Base-by-base conservation (phyloP, 2,888 invertebrate genomes). In the Adelphocoris suturalis region DNA sequence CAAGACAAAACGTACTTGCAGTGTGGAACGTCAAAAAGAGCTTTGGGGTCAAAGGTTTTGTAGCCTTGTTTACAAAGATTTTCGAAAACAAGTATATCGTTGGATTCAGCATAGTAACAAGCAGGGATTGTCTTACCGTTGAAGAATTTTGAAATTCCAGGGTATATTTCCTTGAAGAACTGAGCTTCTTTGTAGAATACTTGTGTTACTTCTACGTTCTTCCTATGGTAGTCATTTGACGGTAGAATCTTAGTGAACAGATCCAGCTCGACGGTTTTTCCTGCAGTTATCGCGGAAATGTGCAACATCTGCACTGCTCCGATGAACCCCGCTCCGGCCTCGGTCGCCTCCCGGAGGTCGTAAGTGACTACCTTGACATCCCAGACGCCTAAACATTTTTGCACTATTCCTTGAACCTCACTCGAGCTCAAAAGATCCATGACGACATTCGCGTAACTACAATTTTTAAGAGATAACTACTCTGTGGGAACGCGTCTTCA, bases 31-130 rank as follows among this genome's bases (percentile, higher is more conserved):
- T 88, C 88, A 37, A 88, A 88, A 5, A 88, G 27, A 4, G 16
- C 23, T 16, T 19, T 37, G 0, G 78, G 28, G 19, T 80, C 46
- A 12, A n/a, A 5, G 28, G 78, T 88, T 80, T 55, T 88, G 88
- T 88, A 88, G 16, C 78, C 78, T 46, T 61, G 13, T 3, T 13
- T 0, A 4, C 11, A 9, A 28, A 88, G 28, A 55, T 88, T 80
- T 55, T 88, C 88, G 23, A 88, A 55, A 78, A 88, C 88, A 4
- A 88, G 28, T 16, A 87, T 19, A 1, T 80, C 55, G 12, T 78
- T 19, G n/a, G 88, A 55, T 16, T 78, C 88, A 12, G 88, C 88
- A 55, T 88, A 78, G 55, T 88, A 88, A 37, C 88, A 88, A 88
- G 52, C 52, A 14, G 88, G 88, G 13, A 78, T 52, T 16, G 52